Percentiles rank a stretch among this genome's conserved stretches.
phyloP scores from a whole-genome alignment of 1,140 invertebrate genomes.

The Heliothis subflexa region DNA sequence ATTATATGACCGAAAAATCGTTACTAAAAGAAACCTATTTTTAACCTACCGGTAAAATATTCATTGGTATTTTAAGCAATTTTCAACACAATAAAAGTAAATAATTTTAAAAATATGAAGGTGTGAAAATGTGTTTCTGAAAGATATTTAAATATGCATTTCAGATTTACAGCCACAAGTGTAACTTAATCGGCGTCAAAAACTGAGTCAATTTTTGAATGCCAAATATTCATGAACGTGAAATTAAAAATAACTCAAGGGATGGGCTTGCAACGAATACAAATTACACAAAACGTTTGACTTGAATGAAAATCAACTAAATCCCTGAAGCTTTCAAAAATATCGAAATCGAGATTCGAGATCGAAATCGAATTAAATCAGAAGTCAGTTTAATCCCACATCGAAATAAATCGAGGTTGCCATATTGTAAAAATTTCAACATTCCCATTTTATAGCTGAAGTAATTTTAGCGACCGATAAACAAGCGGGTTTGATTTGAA shows the following conservation, averaged over 20 bases:
- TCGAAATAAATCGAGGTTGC: conserved; percentile 3
- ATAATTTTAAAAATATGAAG: no score
- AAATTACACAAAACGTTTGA: background rate
- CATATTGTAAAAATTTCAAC: background rate
- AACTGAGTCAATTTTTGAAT: conserved; percentile 14
- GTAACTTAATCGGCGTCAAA: background rate
- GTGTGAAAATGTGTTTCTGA: no score
- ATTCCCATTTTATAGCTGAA: conserved; percentile 2
- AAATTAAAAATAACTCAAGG: conserved; percentile 15
- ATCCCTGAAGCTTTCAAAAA: background rate
- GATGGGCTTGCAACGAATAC: background rate
- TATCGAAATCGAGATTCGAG: background rate
- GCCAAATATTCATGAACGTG: background rate
- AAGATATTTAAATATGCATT: no score
- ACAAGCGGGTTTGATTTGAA: background rate
- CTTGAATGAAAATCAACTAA: background rate
- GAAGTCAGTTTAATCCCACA: conserved; percentile 12
- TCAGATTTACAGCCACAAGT: background rate
- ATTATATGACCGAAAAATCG: no score
- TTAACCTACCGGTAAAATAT: no score
- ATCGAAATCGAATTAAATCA: conserved; percentile 18
- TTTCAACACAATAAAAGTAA: no score
- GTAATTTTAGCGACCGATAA: background rate
- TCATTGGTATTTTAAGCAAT: no score
- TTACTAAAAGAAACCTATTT: no score